Evolutionary conservation across 2,797 vertebrate species (phyloP), one percentile per base, ranked within the genome.

Genomic region (Glyptemys insculpta): DNA sequence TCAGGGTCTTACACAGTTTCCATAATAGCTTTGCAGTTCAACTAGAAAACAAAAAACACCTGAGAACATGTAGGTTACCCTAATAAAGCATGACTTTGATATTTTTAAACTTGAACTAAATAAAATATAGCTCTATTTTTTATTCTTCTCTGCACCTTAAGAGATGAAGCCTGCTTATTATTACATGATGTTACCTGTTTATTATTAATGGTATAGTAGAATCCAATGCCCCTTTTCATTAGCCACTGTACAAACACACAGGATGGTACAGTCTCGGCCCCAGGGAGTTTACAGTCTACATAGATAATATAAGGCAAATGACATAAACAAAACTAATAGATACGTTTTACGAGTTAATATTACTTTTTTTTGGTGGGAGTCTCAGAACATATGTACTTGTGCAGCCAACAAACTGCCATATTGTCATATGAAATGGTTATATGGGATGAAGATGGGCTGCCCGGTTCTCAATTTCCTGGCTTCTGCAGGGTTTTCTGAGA

Each of bases 1-100:
- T 27, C 79, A n/a, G 27, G 37, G 41, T 54, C 16, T 5, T 86
- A 34, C 5, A n/a, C 68, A 50, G 19, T 34, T 91, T 91, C 92
- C 27, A 18, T 72, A 53, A 65, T 4, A 89, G 80, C 8, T 82
- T 84, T 72, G 2, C 29, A 76, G 76, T 59, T 83, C 10, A 27
- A 56, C 65, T 8, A 74, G 68, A 91, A 88, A 31, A 92, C 25
- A 84, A 54, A 91, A 93, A 92, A 91, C 57, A 11, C 59, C 65
- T 41, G 89, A 93, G 1, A 10, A 86, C 31, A 8, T n/a, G 4
- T 31, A 82, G 87, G 41, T 6, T 10, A 62, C 21, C 59, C 59
- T 62, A 37, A 68, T 37, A 68, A 68, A 68, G 19, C n/a, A 54
- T 41, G 9, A 44, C 37, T 37, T 23, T 41, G 19, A 41, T 74